Evolutionary conservation across 2,888 invertebrate genomes (phyloP).

Genomic region (Hydriomena furcata): DNA sequence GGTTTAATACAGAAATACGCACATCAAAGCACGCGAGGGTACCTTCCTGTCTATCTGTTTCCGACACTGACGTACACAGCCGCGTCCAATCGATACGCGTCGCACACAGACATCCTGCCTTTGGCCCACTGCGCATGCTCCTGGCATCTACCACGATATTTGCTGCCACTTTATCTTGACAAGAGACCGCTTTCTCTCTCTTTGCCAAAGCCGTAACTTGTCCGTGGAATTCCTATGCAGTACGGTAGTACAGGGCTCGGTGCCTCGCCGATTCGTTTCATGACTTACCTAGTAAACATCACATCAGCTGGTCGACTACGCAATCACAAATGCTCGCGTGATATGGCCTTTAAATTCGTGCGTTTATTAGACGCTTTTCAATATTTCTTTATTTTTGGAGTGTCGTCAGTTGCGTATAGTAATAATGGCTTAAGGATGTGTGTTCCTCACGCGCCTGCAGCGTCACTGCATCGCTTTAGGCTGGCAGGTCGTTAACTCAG

Average conservation of each 20-base stretch:
- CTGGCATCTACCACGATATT: conserved; percentile 60
- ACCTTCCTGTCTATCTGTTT: conserved; percentile 56
- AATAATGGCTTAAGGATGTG: conserved; percentile 47
- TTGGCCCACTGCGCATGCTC: conserved; percentile 64
- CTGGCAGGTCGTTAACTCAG: conserved; percentile 55
- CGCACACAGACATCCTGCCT: conserved; percentile 63
- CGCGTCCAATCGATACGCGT: conserved; percentile 71
- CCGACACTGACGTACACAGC: conserved; percentile 75
- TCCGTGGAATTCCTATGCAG: conserved; percentile 48
- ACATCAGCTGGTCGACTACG: conserved; percentile 76
- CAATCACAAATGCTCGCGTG: conserved; percentile 65
- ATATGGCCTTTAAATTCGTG: conserved; percentile 65
- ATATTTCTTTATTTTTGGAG: conserved; percentile 37
- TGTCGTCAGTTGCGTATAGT: conserved; percentile 37
- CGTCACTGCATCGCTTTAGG: conserved; percentile 57
- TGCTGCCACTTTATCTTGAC: conserved; percentile 44
- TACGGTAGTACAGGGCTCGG: conserved; percentile 59
- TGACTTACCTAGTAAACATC: conserved; percentile 75
- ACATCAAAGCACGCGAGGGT: conserved; percentile 51
- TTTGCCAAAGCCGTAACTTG: conserved; percentile 46
- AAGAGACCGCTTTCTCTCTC: conserved; percentile 42
- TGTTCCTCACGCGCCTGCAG: conserved; percentile 54
- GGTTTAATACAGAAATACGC: conserved; percentile 62
- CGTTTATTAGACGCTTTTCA: conserved; percentile 45
- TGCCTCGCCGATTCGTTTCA: conserved; percentile 58